Base-by-base conservation (phyloP, 2,888 invertebrate species). In the Lymantria monacha region DNA sequence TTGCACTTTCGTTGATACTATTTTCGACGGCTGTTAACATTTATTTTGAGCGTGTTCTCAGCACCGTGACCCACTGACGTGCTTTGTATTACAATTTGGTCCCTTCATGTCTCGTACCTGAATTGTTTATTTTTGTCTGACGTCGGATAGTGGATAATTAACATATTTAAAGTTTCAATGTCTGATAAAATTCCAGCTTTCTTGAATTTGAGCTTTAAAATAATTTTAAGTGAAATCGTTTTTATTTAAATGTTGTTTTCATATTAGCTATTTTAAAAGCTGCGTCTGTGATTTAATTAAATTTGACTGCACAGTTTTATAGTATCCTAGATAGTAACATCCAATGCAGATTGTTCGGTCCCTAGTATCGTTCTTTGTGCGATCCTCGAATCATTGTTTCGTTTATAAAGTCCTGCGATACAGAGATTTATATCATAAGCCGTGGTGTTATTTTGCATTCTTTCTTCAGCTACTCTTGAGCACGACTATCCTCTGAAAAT, bases 11-110 rank as follows among this genome's bases (percentile, higher is more conserved):
- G 69, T 61, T 63, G 69, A 62, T 42, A 72, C 79, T 87, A 87
- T 86, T 85, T 83, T 70, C 58, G 79, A 78, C 74, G 72, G 56
- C 69, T 56, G 74, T 77, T 71, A 69, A 73, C 67, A 75, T 82
- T 77, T 86, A 86, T 87, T 87, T 85, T 63, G 73, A 76, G 79
- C 75, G 61, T 66, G 69, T 70, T 74, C 77, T 73, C 75, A 79
- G 80, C 80, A 69, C 83, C 79, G 75, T 88, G 85, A 88, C 87
- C 86, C 79, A 89, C 74, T 87, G 80, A 69, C 76, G 76, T 74
- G 76, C 68, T 74, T 78, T 81, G 82, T 83, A 79, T 79, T 81
- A 79, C 72, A 74, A 78, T 70, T 78, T 70, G 61, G 74, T 72
- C 59, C 59, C 62, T 70, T 38, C n/a, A 9, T 57, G 22, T 22